phyloP scores from a whole-genome alignment of 2,113 vertebrate genomes.

The Proterorhinus semilunaris region DNA sequence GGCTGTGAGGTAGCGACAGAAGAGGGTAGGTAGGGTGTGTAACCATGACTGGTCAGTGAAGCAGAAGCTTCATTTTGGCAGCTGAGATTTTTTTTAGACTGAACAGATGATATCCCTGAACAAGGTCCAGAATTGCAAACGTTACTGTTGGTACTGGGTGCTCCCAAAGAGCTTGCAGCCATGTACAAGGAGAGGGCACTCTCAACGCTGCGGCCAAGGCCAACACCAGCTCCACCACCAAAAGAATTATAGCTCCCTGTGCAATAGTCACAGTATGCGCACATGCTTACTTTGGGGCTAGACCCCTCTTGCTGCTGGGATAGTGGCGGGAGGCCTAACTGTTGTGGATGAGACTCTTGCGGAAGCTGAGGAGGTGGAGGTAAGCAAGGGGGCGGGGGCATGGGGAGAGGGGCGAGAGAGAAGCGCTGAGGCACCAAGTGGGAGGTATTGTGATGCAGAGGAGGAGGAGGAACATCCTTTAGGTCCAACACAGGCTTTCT shows the following conservation, averaged over 20 bases:
- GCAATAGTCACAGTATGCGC: constrained; percentile 79
- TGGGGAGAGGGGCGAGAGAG: constrained; percentile 76
- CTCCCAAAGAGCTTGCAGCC: constrained; percentile 74
- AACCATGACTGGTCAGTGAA: constrained; percentile 36
- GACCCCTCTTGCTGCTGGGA: constrained; percentile 76
- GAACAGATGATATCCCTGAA: constrained; percentile 78
- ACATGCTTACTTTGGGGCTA: constrained; percentile 92
- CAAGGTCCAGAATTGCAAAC: constrained; percentile 58
- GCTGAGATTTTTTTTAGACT: constrained; percentile 39
- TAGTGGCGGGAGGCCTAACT: constrained; percentile 53
- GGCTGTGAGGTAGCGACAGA: constrained; percentile 73
- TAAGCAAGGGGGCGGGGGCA: constrained; percentile 77
- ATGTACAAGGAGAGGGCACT: constrained; percentile 75
- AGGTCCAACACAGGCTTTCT: constrained; percentile 82
- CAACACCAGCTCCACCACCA: constrained; percentile 62
- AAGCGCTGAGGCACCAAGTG: constrained; percentile 82
- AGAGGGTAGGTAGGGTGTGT: constrained; percentile 50
- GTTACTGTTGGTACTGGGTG: constrained; percentile 71
- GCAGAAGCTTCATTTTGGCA: constrained; percentile 22
- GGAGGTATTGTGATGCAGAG: constrained; percentile 76
- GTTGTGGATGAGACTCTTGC: constrained; percentile 75
- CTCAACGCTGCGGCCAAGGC: constrained; percentile 53
- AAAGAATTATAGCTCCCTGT: constrained; percentile 67
- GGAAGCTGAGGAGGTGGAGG: constrained; percentile 61
- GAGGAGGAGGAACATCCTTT: constrained; percentile 89